These are phyloP conservation scores for Cheilosia urbana DNA, from an alignment of 2,888 invertebrate species.

Conservation along the genomic window DNA sequence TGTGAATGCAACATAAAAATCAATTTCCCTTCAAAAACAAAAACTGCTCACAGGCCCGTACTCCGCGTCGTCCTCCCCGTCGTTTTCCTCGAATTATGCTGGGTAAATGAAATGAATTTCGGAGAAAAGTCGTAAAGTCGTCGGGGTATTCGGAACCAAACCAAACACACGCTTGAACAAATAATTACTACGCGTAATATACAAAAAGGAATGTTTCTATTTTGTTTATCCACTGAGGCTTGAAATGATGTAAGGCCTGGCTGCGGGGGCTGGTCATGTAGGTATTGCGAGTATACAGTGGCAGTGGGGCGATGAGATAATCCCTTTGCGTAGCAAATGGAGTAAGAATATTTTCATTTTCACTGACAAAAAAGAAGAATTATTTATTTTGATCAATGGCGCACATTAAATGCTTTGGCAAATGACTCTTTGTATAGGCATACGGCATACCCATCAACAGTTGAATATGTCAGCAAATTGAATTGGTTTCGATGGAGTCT, in stretches of 20 bases:
- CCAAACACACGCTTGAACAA: constrained; percentile 64
- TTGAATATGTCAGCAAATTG: constrained; percentile 52
- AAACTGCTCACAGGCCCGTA: constrained; percentile 9
- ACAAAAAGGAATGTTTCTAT: constrained; percentile 62
- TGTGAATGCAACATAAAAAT: constrained; percentile 36
- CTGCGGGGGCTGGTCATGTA: neutral
- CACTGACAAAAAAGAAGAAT: constrained; percentile 15
- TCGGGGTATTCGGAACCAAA: constrained; percentile 20
- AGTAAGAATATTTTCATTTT: constrained; percentile 35
- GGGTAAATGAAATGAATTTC: constrained; percentile 42
- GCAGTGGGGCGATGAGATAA: constrained; percentile 33
- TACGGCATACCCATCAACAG: constrained; percentile 14
- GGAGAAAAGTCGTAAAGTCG: constrained; percentile 49
- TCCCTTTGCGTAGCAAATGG: constrained; percentile 60
- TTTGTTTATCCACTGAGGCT: constrained; percentile 66
- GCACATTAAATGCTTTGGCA: constrained; percentile 42
- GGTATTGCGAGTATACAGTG: neutral
- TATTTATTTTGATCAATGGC: constrained; percentile 59
- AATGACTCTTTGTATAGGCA: constrained; percentile 6
- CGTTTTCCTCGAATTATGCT: constrained; percentile 30
- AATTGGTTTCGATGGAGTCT: constrained; percentile 37
- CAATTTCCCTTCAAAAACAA: constrained; percentile 26
- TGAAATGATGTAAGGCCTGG: constrained; percentile 66
- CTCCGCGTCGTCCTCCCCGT: neutral
- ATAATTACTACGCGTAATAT: constrained; percentile 70